Conservation (phyloP, 2,888 invertebrate genomes). For the Deroplatys truncata region DNA sequence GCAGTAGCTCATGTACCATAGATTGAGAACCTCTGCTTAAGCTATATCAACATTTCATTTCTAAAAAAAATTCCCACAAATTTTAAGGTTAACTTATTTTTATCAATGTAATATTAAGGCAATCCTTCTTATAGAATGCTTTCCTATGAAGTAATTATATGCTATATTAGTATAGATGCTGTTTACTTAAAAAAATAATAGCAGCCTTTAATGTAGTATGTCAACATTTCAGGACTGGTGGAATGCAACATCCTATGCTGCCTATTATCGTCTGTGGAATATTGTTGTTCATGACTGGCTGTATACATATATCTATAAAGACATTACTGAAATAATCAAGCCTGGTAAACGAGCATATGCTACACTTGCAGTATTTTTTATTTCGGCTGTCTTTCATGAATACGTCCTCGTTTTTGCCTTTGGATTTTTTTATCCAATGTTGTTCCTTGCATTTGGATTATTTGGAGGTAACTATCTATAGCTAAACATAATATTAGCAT, state of each 20-base stretch:
- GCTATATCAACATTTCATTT: no score
- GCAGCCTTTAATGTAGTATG: not conserved
- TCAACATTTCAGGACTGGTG: slow-evolving; percentile 77
- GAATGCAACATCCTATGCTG: slow-evolving; percentile 78
- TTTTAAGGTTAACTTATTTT: no score
- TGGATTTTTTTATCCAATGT: slow-evolving; percentile 82
- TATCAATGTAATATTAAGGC: no score
- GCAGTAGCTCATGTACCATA: no score
- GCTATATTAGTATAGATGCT: no score
- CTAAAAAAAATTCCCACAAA: no score
- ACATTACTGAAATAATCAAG: slow-evolving; percentile 49
- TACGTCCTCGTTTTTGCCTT: slow-evolving; percentile 74
- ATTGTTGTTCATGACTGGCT: slow-evolving; percentile 93
- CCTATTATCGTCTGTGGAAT: slow-evolving; percentile 93
- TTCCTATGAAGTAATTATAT: no score
- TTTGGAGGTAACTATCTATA: slow-evolving; percentile 49
- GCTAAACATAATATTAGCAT: not conserved
- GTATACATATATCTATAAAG: slow-evolving; percentile 82
- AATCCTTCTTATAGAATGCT: no score
- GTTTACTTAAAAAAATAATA: not conserved
- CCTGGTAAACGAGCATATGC: slow-evolving; percentile 50
- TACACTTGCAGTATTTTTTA: slow-evolving; percentile 63
- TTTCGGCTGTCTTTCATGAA: slow-evolving; percentile 87
- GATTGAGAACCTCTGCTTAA: no score
- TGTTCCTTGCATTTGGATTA: slow-evolving; percentile 72